Percentiles rank a stretch among this genome's conserved stretches.
phyloP scores from a whole-genome alignment of 2,113 vertebrate genomes.

The Pangasianodon hypophthalmus region DNA sequence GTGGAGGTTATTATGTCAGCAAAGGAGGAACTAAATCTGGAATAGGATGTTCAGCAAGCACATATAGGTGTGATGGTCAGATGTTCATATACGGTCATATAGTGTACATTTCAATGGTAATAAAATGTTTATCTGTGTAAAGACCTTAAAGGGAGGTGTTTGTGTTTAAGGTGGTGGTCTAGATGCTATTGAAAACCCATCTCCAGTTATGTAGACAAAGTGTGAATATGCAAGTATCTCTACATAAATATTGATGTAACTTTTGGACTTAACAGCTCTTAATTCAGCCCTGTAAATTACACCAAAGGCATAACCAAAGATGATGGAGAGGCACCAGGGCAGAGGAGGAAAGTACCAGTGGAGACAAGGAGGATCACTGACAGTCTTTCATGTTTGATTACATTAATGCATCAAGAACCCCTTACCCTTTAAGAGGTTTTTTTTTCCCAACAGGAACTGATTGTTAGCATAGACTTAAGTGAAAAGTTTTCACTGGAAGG shows the following conservation, averaged over 20 bases:
- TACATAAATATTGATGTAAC: background rate
- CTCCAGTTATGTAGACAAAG: background rate
- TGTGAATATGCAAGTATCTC: background rate
- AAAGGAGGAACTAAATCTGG: background rate
- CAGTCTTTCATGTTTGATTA: slow-evolving; percentile 14
- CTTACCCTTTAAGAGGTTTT: background rate
- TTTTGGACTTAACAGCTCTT: background rate
- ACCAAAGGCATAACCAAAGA: background rate
- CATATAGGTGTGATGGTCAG: background rate
- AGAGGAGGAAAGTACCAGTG: background rate
- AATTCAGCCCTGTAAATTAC: background rate
- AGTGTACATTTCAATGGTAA: background rate
- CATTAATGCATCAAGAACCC: background rate
- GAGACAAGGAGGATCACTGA: background rate
- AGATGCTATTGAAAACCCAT: background rate
- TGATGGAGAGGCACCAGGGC: background rate
- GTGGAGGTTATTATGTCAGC: background rate
- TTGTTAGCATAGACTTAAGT: slow-evolving; percentile 11
- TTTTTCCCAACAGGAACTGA: background rate
- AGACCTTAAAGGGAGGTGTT: background rate
- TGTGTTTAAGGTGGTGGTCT: background rate
- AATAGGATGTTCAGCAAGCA: background rate
- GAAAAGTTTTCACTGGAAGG: background rate
- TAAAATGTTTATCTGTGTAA: background rate
- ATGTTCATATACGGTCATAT: background rate